phyloP scores from a whole-genome alignment of 2,113 vertebrate species.

The Mionectes macconnelli region DNA sequence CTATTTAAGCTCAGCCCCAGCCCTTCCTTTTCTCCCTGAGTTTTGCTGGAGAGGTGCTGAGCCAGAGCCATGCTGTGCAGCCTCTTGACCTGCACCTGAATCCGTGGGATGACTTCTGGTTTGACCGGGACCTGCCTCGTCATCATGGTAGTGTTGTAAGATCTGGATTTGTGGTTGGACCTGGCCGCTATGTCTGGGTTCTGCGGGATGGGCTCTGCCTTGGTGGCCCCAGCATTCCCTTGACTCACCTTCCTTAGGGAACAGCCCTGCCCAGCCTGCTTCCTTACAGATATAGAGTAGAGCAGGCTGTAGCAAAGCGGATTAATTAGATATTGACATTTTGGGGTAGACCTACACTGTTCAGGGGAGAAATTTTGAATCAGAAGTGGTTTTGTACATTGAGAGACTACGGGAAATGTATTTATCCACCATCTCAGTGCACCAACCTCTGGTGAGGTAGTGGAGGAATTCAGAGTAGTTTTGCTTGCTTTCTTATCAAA shows the following conservation, averaged over 20 bases:
- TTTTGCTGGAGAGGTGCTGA: not conserved
- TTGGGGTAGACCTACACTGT: not conserved
- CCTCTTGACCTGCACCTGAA: not conserved
- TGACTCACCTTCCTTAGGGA: not conserved
- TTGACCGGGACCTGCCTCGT: not conserved
- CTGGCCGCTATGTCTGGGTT: not conserved
- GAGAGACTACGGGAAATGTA: not conserved
- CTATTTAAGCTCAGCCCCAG: not conserved
- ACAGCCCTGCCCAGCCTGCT: not conserved
- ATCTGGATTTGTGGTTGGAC: not conserved
- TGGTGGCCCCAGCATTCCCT: not conserved
- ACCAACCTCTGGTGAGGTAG: not conserved
- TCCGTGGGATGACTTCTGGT: fast-evolving
- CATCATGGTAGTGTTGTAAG: not conserved
- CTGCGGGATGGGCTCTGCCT: not conserved
- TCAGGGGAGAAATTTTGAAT: not conserved
- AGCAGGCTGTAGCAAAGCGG: not conserved
- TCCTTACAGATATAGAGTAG: not conserved
- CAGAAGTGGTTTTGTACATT: not conserved
- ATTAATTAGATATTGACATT: not conserved
- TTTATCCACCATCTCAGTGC: not conserved
- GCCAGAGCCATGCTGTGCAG: fast-evolving
- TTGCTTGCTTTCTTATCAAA: not conserved
- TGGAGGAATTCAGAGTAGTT: not conserved
- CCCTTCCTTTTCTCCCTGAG: fast-evolving